phyloP scores from a whole-genome alignment of 2,888 invertebrate genomes.

The Athalia rosae region DNA sequence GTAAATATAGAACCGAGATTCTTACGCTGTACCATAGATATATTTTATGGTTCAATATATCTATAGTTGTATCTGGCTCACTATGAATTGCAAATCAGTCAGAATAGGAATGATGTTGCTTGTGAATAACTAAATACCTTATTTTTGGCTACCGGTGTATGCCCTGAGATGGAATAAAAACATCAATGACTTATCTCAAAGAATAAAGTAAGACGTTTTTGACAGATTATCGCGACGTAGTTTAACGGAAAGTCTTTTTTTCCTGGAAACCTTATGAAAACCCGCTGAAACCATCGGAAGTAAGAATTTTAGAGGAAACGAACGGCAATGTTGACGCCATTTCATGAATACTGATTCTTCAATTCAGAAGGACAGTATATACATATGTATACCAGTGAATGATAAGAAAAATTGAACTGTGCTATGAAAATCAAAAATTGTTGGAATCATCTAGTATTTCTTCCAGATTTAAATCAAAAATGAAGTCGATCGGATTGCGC shows the following conservation, averaged over 20 bases:
- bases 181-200: too few relatives aligned
- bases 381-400: conserved; percentile 32
- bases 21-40: not conserved
- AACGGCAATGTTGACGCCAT: conserved; percentile 13
- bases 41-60: too few relatives aligned
- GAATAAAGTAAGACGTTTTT: too few relatives aligned
- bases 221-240: too few relatives aligned
- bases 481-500: not conserved
- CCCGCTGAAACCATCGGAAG: not conserved
- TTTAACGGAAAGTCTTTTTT: not conserved
- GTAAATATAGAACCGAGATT: not conserved
- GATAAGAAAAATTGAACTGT: conserved; percentile 12
- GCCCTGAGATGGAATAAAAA: too few relatives aligned
- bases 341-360: not conserved
- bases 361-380: not conserved
- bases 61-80: too few relatives aligned
- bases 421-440: not conserved
- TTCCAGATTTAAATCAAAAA: not conserved
- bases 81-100: not conserved
- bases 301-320: not conserved
- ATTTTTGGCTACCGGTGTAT: too few relatives aligned
- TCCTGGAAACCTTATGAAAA: not conserved
- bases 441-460: not conserved
- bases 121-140: not conserved
- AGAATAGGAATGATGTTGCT: not conserved